Base-by-base conservation (phyloP, 2,888 invertebrate genomes). In the Julus scandinavius region DNA sequence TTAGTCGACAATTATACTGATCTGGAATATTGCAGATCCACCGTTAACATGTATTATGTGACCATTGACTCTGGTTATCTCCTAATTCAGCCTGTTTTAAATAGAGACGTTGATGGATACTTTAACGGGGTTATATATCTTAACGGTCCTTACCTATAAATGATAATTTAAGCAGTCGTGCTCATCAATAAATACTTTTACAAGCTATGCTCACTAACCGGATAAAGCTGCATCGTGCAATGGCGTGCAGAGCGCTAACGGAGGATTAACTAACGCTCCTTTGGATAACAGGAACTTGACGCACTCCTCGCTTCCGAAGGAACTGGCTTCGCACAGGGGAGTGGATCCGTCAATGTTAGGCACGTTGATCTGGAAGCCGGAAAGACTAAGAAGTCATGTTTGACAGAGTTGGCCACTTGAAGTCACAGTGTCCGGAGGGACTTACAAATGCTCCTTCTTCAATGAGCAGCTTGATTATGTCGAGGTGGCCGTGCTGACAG, bases 401-500 rank as follows among this genome's bases (percentile, higher is more conserved):
- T n/a, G 72, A 2, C 5, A n/a, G 5, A 72, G 5, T 72, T n/a
- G 29, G 11, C 7, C n/a, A 2, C 11, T 72, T 72, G 29, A 72
- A 72, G 72, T 29, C 45, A 45, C 45, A 5, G 1, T 7, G 6
- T 5, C 45, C 2, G 54, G 15, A 54, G 13, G 54, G 4, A 83
- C 17, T 83, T 17, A 83, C 83, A 13, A 83, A n/a, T 88, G 93
- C 93, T 54, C 92, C 92, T 87, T 90, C 90, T 58, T 92, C 91
- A 7, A 93, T 91, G 5, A 93, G 91, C 11, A 92, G 89, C 88
- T 91, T 91, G 50, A 92, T 91, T 0, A 92, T 91, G 38, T 90
- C 90, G 1, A 91, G 90, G 88, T 92, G 92, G 89, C 92, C 92
- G 90, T 93, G 92, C 17, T 93, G 91, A 7, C 93, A 92, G 38